Base-by-base conservation (phyloP, 2,113 vertebrate genomes). In the Myocastor coypus region DNA sequence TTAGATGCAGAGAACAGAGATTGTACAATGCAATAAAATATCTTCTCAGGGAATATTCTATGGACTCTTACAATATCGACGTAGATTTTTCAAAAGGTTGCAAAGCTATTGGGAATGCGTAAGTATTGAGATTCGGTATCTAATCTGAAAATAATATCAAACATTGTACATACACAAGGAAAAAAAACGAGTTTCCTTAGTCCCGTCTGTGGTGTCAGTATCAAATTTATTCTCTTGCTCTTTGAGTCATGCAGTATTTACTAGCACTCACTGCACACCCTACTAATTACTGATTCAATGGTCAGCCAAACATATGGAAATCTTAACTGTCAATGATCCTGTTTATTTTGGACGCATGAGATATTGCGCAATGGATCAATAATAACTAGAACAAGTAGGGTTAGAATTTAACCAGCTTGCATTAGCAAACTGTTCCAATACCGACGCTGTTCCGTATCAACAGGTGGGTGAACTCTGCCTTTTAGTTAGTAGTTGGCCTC, bases 231-330 rank as follows among this genome's bases (percentile, higher is more conserved):
- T 85, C 37, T 73, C 20, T 50, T 75, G 40, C 3, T 80, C 16
- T 50, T 69, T 77, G 0, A 0, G 42, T 40, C 37, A 82, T 42
- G 5, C 24, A 73, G 3, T 69, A 14, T 69, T 88, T 75, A 52
- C 81, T 52, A 93, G 12, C n/a, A 59, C 19, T 9, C 13, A 20
- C 22, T 50, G 30, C 46, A 12, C 50, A 52, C 24, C 34, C 14
- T 32, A 11, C 3, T 3, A 89, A 90, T 40, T 61, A 82, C 52
- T 61, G 55, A 61, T 37, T 91, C 40, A 94, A 4, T 46, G 12
- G 13, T 73, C 89, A 46, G 30, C 50, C 88, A 94, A 91, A 80
- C 1, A 73, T 26, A 89, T 71, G 42, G 63, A 90, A 92, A 71
- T 84, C 26, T 7, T 42, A 57, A 20, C 63, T 77, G 34, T 89